phyloP scores from a whole-genome alignment of 2,888 invertebrate species.

The Trimorus sp. region DNA sequence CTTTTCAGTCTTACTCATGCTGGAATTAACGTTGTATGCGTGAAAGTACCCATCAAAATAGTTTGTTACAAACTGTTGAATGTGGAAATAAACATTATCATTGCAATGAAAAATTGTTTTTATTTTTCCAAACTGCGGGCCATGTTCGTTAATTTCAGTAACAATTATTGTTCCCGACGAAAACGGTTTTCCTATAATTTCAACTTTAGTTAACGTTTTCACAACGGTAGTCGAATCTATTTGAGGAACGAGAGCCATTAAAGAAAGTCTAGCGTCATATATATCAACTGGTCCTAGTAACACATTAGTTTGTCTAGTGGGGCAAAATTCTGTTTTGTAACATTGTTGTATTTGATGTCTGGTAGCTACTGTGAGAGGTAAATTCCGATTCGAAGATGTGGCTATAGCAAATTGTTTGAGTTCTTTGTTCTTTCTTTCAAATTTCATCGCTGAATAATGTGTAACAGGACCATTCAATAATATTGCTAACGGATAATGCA shows the following conservation, averaged over 20 bases:
- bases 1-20: background rate
- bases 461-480: slow-evolving; percentile 35
- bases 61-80: slow-evolving; percentile 22
- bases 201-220: background rate
- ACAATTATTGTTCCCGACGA: slow-evolving; percentile 27
- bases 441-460: slow-evolving; percentile 54
- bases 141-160: slow-evolving; percentile 33
- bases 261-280: background rate
- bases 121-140: slow-evolving; percentile 41
- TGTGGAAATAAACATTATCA: slow-evolving; percentile 22
- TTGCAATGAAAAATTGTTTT: slow-evolving; percentile 45
- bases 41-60: slow-evolving; percentile 38
- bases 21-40: slow-evolving; percentile 27
- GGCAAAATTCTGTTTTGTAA: background rate
- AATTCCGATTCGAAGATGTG: slow-evolving; percentile 41
- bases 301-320: background rate
- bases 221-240: background rate
- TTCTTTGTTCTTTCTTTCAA: slow-evolving; percentile 43
- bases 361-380: slow-evolving; percentile 40
- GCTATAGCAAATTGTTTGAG: slow-evolving; percentile 48
- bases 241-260: background rate
- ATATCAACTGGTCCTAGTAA: background rate
- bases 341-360: slow-evolving; percentile 12
- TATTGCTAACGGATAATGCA: slow-evolving; percentile 32
- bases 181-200: slow-evolving; percentile 37